Evolutionary conservation across 2,113 vertebrate genomes (phyloP), one percentile per base, ranked within the genome.

Genomic region (Pterocles burchelli): DNA sequence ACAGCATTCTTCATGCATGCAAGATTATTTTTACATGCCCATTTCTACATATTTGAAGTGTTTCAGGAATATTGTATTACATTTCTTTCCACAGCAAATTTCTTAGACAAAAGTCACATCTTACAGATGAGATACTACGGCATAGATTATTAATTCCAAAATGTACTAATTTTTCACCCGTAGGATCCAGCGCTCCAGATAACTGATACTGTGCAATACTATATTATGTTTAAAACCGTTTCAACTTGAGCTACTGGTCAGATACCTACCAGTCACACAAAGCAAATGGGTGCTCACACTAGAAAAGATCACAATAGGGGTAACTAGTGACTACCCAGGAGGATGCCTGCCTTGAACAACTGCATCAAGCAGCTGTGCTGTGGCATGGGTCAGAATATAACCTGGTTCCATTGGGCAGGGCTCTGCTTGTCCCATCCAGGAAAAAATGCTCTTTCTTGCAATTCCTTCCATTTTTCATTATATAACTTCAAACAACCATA

Each of bases 31-130:
- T 93, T 49, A 65, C 13, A 26, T 58, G 46, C 48, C 90, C 51
- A n/a, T 62, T 93, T 86, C 79, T 80, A 21, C 65, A 74, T 34
- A 46, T 84, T 84, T 74, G 55, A 81, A 92, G 81, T 46, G 55
- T 46, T 87, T 86, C 55, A 38, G 63, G 41, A 86, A 58, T 34
- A 80, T 2, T 70, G 43, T 19, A 58, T 51, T 63, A 86, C 55
- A 89, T 80, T 80, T 86, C 48, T 48, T 73, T 80, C 55, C 80
- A 71, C 13, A 74, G 38, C 36, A 88, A 74, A 86, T 33, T 25
- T 78, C 72, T 90, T 61, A 17, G 31, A 77, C 59, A 89, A 77
- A 89, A 0, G 17, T 11, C 17, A 2, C 14, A 54, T 66, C 43
- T 71, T 67, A 63, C 11, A 87, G 70, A 67, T 29, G 26, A 59